These are phyloP conservation scores for Siniperca undulata DNA, from an alignment of 2,797 vertebrate species.

Conservation along the genomic window DNA sequence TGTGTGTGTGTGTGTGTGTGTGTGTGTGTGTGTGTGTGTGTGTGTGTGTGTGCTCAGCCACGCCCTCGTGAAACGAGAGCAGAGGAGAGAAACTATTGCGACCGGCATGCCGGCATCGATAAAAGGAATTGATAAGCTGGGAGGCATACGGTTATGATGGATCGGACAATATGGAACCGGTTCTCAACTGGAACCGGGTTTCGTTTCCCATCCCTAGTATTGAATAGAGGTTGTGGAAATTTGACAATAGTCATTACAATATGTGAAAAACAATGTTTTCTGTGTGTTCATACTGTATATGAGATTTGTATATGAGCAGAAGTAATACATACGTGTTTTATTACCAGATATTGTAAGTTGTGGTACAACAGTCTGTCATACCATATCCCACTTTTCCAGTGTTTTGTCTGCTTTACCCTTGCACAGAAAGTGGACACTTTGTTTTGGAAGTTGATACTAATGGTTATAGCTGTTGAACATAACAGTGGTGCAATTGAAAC, in stretches of 20 bases:
- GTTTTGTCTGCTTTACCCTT: neutral
- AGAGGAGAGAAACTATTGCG: too few relatives aligned
- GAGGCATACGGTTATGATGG: too few relatives aligned
- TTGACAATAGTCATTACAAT: neutral
- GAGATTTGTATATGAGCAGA: neutral
- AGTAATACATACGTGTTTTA: neutral
- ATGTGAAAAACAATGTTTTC: neutral
- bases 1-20: too few relatives aligned
- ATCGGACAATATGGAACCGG: too few relatives aligned
- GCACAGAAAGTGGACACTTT: neutral
- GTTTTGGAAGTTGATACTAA: neutral
- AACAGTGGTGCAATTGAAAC: neutral
- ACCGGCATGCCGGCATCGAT: too few relatives aligned
- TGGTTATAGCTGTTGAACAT: neutral
- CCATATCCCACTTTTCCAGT: neutral
- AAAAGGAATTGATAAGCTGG: too few relatives aligned
- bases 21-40: too few relatives aligned
- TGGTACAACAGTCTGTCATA: neutral
- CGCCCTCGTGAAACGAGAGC: too few relatives aligned
- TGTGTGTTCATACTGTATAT: neutral
- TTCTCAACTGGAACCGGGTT: too few relatives aligned
- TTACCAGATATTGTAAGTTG: neutral
- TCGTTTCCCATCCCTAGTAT: too few relatives aligned
- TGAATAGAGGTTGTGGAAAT: neutral
- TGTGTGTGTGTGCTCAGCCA: too few relatives aligned